A percentile compares a stretch with the other conserved stretches of the same genome.
phyloP scores from a whole-genome alignment of 1,140 invertebrate species.

The Ceratosolen fusciceps region DNA sequence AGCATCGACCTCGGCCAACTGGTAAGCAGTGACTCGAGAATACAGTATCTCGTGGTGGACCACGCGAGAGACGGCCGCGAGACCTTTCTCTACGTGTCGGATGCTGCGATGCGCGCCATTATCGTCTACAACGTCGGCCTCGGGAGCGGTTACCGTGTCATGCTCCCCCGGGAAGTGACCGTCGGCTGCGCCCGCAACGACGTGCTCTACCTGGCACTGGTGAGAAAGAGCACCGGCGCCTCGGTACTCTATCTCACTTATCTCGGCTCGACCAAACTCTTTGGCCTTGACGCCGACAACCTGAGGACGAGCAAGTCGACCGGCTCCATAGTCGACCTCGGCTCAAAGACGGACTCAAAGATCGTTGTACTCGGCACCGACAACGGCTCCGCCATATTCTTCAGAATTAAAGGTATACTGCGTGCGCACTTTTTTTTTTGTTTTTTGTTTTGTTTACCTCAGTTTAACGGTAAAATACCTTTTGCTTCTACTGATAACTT shows the following conservation, averaged over 20 bases:
- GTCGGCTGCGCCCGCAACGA: slow-evolving; percentile 64
- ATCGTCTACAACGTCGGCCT: slow-evolving; percentile 76
- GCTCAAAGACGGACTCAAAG: slow-evolving; percentile 71
- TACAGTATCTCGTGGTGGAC: slow-evolving; percentile 76
- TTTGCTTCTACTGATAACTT: too few species aligned
- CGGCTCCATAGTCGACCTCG: slow-evolving; percentile 74
- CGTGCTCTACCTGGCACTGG: slow-evolving; percentile 74
- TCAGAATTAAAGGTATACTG: slow-evolving; percentile 71
- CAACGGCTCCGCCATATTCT: slow-evolving; percentile 74
- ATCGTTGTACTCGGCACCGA: slow-evolving; percentile 77
- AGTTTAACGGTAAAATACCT: too few species aligned
- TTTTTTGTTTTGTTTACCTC: too few species aligned
- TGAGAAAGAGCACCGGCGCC: slow-evolving; percentile 68
- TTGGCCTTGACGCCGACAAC: slow-evolving; percentile 73
- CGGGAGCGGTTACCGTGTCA: slow-evolving; percentile 69
- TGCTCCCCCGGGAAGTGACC: slow-evolving; percentile 73
- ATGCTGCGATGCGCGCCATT: slow-evolving; percentile 75
- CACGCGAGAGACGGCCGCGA: slow-evolving; percentile 70
- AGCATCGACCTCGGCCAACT: slow-evolving; percentile 73
- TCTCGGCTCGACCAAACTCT: slow-evolving; percentile 72
- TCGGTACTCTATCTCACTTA: slow-evolving; percentile 75
- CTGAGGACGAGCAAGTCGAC: slow-evolving; percentile 70
- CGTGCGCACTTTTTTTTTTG: too few species aligned
- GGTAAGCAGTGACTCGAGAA: slow-evolving; percentile 67
- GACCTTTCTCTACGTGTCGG: slow-evolving; percentile 76